Conservation (phyloP, 2,888 invertebrate species). For the Sarcophaga variegata region DNA sequence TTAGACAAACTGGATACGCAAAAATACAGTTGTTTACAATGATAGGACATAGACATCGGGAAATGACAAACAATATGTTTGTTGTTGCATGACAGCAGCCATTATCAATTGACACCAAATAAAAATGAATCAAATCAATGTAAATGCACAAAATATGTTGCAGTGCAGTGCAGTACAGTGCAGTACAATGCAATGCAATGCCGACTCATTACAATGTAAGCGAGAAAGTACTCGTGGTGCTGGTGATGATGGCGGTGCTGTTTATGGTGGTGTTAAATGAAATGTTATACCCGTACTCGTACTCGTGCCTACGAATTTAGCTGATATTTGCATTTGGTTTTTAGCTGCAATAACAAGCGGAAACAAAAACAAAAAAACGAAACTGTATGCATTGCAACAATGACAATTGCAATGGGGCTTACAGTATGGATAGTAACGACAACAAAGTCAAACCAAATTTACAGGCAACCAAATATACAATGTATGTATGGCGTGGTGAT, state of each 20-base stretch:
- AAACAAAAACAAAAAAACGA: neutral
- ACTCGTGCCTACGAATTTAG: slow-evolving; percentile 1
- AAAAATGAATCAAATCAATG: slow-evolving; percentile 55
- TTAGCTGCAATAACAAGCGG: slow-evolving; percentile 8
- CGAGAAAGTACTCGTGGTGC: neutral
- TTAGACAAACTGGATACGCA: neutral
- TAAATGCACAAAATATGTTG: slow-evolving; percentile 27
- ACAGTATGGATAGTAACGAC: neutral
- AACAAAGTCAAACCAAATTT: slow-evolving; percentile 36
- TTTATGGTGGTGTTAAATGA: slow-evolving; percentile 24
- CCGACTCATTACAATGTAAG: neutral
- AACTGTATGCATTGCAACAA: neutral
- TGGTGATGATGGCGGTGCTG: neutral
- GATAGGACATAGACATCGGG: slow-evolving; percentile 4
- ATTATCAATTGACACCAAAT: slow-evolving; percentile 61
- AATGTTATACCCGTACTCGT: slow-evolving; percentile 7
- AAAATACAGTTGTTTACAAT: neutral
- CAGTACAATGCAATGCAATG: slow-evolving; percentile 16
- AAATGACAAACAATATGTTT: slow-evolving; percentile 43
- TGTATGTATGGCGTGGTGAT: neutral
- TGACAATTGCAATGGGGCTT: neutral
- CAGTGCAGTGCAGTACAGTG: neutral
- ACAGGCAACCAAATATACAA: neutral
- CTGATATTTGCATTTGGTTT: slow-evolving; percentile 51
- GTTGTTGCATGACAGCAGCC: slow-evolving; percentile 34